Base-by-base conservation (phyloP, 2,888 invertebrate genomes). In the Dryobota labecula region DNA sequence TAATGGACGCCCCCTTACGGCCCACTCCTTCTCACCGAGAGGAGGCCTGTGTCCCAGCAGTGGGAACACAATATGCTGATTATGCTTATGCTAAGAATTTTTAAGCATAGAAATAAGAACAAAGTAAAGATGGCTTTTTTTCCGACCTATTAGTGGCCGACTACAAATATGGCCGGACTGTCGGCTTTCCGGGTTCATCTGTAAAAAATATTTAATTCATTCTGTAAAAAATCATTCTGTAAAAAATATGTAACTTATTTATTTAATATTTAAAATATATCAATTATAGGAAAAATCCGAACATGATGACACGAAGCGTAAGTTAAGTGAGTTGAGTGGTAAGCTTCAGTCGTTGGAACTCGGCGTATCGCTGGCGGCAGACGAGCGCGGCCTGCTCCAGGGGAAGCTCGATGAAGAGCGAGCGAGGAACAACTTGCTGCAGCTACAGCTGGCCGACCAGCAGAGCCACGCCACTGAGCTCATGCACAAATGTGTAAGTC, bases 401-500 rank as follows among this genome's bases (percentile, higher is more conserved):
- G 92, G 89, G 58, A 94, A 94, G 73, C 90, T 94, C 57, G 93
- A 91, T 15, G 95, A 95, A 68, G 95, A 95, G 85, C 86, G 95
- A 74, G 89, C 91, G 13, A 86, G 94, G 71, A 88, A 89, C 74
- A 90, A 88, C 62, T 76, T 93, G 38, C 87, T 97, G 36, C 97
- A 97, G 83, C 90, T 94, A 1, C 97, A 97, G 82, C 94, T 97
- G 67, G 90, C 92, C 30, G 95, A 96, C 6, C 89, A 97, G 18
- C 96, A 97, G 78, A 93, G 96, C 38, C 93, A 94, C 24, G 86
- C 94, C 1, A 94, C 96, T 38, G 96, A 96, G 24, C 92, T 97
- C 0, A 92, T 96, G 67, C 96, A 96, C 77, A 96, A 94, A 91
- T 97, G 97, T 91, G 97, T 97, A 91, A 92, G 93, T 90, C 27